phyloP scores from a whole-genome alignment of 2,113 vertebrate species.

The Anas platyrhynchos region DNA sequence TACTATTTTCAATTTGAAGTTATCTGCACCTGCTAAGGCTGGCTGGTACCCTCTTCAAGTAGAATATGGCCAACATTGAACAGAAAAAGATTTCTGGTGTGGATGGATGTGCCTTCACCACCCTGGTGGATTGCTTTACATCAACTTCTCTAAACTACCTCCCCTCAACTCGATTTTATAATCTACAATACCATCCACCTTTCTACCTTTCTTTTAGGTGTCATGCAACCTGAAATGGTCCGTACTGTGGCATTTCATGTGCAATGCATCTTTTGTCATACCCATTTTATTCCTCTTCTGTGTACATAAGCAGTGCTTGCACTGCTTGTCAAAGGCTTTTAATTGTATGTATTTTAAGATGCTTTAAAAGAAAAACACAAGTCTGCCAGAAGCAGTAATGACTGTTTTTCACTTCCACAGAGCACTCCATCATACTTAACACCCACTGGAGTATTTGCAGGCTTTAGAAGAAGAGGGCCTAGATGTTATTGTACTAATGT shows the following conservation, averaged over 20 bases:
- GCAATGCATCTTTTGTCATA: neutral
- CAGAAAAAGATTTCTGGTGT: neutral
- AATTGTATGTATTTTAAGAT: conserved; percentile 19
- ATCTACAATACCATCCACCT: neutral
- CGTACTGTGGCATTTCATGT: neutral
- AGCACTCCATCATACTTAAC: neutral
- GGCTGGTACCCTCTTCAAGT: neutral
- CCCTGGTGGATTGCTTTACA: neutral
- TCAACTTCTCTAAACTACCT: neutral
- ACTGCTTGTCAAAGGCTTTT: neutral
- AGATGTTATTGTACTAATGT: neutral
- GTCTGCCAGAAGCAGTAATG: neutral
- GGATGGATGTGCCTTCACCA: neutral
- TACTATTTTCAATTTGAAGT: neutral
- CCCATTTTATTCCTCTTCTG: neutral
- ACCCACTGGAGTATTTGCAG: neutral
- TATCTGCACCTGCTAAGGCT: neutral
- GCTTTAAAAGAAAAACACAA: neutral
- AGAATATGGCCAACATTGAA: neutral
- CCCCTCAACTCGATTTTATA: neutral
- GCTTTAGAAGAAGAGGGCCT: neutral
- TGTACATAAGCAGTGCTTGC: neutral
- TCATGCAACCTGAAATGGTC: neutral
- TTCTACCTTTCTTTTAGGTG: neutral
- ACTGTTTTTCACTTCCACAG: neutral